Evolutionary conservation across 2,888 invertebrate genomes (phyloP), one percentile per base, ranked within the genome.

Genomic region (Eristalis arbustorum): DNA sequence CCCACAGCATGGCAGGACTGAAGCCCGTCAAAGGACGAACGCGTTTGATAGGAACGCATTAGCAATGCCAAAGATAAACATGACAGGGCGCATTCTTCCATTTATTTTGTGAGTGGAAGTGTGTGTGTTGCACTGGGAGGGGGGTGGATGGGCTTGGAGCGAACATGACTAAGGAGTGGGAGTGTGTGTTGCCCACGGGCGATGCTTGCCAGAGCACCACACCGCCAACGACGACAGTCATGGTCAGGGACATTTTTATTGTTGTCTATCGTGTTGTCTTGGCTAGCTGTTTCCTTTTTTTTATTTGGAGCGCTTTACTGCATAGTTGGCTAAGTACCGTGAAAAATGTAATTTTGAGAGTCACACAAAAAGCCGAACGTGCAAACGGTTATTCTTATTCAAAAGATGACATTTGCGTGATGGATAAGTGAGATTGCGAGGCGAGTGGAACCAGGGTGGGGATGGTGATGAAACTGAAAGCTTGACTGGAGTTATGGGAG

Each of bases 41-140:
- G 78, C 82, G 74, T 78, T 87, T 82, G 81, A 87, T 87, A 75
- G 87, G 82, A 87, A 82, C 71, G 74, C 87, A 87, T 87, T 87
- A 87, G 87, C 81, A 87, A 66, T 82, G 82, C 82, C 82, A 78
- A 75, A 82, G 87, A 87, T 87, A 88, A 88, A 85, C 88, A 88
- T 88, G 81, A 88, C 88, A 88, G 82, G 72, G 71, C 75, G 75
- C 81, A 78, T 85, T 88, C 79, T 85, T 75, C 84, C 88, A 88
- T 88, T 88, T 84, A 88, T 84, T 81, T 88, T 80, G 79, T 87
- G 71, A 64, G 72, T 75, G 72, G 18, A 66, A 67, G 81, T 76
- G 74, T 49, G 49, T 49, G 31, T 1, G 6, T 31, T 31, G 49
- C 49, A 8, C 49, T 2, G 49, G 0, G 42, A n/a, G 14, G 49